These are phyloP conservation scores for Polyodon spathula DNA, from an alignment of 2,113 vertebrate genomes.

Conservation along the genomic window DNA sequence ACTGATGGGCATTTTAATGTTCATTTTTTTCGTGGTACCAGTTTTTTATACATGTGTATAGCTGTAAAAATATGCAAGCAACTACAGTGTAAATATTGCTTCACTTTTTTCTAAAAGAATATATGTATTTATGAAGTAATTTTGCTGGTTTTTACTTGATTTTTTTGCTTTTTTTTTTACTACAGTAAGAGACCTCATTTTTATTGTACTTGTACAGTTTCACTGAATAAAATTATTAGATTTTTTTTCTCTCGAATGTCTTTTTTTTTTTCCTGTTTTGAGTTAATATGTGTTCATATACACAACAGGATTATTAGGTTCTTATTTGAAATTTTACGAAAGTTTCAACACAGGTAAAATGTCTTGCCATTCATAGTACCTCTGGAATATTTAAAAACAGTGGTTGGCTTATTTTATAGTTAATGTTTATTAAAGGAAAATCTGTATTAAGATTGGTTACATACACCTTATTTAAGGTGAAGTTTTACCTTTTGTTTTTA, in stretches of 20 bases:
- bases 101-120: constrained; percentile 69
- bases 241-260: constrained; percentile 25
- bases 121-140: constrained; percentile 74
- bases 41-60: constrained; percentile 50
- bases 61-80: constrained; percentile 40
- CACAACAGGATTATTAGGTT: too few relatives aligned
- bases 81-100: constrained; percentile 68
- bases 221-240: constrained; percentile 78
- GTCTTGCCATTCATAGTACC: too few relatives aligned
- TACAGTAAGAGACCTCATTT: constrained; percentile 59
- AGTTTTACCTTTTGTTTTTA: too few relatives aligned
- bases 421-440: too few relatives aligned
- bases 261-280: too few relatives aligned
- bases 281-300: too few relatives aligned
- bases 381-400: too few relatives aligned
- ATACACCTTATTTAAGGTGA: too few relatives aligned
- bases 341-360: too few relatives aligned
- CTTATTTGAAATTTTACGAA: too few relatives aligned
- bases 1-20: constrained; percentile 12
- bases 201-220: constrained; percentile 69
- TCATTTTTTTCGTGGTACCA: constrained; percentile 16
- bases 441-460: too few relatives aligned
- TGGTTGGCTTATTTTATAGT: too few relatives aligned
- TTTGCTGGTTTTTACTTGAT: constrained; percentile 67
- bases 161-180: constrained; percentile 33